These are phyloP conservation scores for Plutomurus gul DNA, from an alignment of 1,140 invertebrate genomes.

Conservation along the genomic window DNA sequence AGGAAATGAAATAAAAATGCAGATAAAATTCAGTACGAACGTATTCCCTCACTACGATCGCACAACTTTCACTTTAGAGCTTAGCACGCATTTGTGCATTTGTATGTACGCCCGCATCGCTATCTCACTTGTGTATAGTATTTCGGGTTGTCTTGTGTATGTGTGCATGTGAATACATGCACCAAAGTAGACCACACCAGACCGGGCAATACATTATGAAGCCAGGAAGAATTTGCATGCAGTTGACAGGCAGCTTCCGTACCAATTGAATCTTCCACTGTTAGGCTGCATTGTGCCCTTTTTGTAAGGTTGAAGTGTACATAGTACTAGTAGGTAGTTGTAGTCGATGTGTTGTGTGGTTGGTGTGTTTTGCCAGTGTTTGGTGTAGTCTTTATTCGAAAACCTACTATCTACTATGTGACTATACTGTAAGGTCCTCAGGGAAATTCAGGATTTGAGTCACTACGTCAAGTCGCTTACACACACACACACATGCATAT, in stretches of 20 bases:
- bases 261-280: conserved; percentile 11
- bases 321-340: not conserved
- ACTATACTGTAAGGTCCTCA: not conserved
- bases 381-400: not conserved
- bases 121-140: not conserved
- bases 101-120: not conserved
- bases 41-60: not conserved
- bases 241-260: conserved; percentile 14
- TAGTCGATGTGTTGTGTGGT: not conserved
- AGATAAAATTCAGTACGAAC: not conserved
- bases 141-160: not conserved
- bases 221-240: conserved; percentile 18
- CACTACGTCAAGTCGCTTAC: conserved; percentile 21
- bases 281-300: too few relatives aligned
- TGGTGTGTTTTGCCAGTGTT: not conserved
- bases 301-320: not conserved
- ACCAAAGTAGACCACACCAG: not conserved
- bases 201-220: not conserved
- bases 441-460: conserved; percentile 20
- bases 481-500: not conserved
- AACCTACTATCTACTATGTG: not conserved
- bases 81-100: not conserved
- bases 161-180: not conserved
- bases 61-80: not conserved
- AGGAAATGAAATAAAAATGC: not conserved